Evolutionary conservation across 2,888 invertebrate species (phyloP).

Genomic region (Nemotelus nigrinus): DNA sequence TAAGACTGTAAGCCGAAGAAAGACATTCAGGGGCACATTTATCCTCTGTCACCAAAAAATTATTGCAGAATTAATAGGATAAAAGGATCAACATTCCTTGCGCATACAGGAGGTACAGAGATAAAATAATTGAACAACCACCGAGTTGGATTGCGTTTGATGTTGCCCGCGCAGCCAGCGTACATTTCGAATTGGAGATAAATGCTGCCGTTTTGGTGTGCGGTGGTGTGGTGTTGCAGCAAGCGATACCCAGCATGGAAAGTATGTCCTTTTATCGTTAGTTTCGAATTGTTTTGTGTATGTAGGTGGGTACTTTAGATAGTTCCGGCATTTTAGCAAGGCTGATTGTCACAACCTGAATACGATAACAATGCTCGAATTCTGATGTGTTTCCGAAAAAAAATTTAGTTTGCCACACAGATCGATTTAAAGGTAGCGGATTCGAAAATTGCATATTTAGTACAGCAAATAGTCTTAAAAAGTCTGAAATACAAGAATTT

Average conservation of each 20-base stretch:
- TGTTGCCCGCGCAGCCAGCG: constrained; percentile 1
- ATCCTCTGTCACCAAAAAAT: constrained; percentile 7
- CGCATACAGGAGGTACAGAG: constrained; percentile 15
- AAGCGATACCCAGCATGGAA: constrained; percentile 8
- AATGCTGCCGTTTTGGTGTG: neutral
- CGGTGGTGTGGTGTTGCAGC: neutral
- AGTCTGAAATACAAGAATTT: too few species aligned
- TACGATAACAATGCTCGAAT: constrained; percentile 3
- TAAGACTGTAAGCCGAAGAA: neutral
- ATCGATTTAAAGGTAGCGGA: too few species aligned
- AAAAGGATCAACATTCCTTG: constrained; percentile 35
- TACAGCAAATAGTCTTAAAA: too few species aligned
- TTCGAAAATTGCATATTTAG: too few species aligned
- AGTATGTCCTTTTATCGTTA: neutral
- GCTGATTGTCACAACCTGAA: constrained; percentile 23
- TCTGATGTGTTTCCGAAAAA: too few species aligned
- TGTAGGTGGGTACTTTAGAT: neutral
- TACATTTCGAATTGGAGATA: neutral
- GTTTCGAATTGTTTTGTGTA: neutral
- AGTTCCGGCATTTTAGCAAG: constrained; percentile 8
- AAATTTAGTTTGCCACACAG: too few species aligned
- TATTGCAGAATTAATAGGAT: constrained; percentile 37
- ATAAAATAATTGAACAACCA: constrained; percentile 17
- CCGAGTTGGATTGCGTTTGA: constrained; percentile 17
- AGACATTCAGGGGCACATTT: constrained; percentile 7